Percentiles rank a stretch among this genome's conserved stretches.
phyloP scores from a whole-genome alignment of 1,140 invertebrate species.

The Micrasema longulum region DNA sequence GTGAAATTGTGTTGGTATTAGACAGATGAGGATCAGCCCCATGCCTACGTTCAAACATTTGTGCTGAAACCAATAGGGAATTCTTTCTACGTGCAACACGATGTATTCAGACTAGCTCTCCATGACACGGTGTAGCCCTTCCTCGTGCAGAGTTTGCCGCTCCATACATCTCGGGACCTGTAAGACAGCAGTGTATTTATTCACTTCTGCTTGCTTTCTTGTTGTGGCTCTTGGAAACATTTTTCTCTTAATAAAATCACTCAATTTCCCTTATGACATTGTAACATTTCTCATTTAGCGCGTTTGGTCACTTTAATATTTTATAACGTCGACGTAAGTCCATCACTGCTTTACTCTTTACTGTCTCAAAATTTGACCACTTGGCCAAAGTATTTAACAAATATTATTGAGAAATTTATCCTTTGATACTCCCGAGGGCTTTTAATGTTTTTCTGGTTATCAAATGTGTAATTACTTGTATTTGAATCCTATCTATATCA shows the following conservation, averaged over 20 bases:
- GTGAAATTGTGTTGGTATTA: constrained; percentile 61
- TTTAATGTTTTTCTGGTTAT: too few species aligned
- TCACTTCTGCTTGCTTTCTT: constrained; percentile 42
- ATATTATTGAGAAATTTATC: too few species aligned
- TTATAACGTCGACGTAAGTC: too few species aligned
- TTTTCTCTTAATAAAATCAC: constrained; percentile 13
- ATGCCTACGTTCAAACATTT: constrained; percentile 92
- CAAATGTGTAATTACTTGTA: too few species aligned
- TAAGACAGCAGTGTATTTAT: constrained; percentile 42
- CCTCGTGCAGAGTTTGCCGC: constrained; percentile 9
- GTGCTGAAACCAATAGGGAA: constrained; percentile 87
- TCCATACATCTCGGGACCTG: constrained; percentile 32
- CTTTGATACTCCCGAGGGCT: too few species aligned
- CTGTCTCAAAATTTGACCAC: too few species aligned
- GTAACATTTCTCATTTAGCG: too few species aligned
- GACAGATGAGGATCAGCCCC: constrained; percentile 93
- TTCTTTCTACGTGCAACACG: constrained; percentile 91
- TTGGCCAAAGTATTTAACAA: too few species aligned
- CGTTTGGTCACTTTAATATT: too few species aligned
- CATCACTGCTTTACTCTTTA: too few species aligned
- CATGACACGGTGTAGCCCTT: constrained; percentile 72
- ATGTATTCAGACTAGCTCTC: constrained; percentile 89
- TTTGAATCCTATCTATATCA: too few species aligned
- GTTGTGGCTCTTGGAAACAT: not conserved
- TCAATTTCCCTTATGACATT: not conserved